Conservation (phyloP, 2,888 invertebrate genomes). For the Hybos culiciformis region DNA sequence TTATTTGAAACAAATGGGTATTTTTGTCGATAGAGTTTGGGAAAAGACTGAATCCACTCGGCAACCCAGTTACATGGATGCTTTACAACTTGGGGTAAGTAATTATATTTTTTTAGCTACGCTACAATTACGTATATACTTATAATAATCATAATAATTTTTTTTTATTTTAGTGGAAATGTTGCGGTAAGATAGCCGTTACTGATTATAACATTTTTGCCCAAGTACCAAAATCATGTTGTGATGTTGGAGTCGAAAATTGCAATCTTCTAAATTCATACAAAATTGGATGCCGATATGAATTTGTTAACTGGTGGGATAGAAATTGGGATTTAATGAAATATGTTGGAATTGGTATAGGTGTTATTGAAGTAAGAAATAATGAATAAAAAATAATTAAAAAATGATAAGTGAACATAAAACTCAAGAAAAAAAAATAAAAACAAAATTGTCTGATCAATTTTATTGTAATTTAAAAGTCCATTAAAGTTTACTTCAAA, state of each 20-base stretch:
- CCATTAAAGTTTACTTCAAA: no score
- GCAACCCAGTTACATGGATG: constrained; percentile 29
- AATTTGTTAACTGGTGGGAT: constrained; percentile 37
- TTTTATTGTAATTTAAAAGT: no score
- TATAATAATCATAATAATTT: background rate
- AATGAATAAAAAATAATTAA: background rate
- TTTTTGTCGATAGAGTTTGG: constrained; percentile 39
- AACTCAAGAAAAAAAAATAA: no score
- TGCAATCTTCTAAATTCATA: constrained; percentile 16
- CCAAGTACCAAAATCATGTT: constrained; percentile 27
- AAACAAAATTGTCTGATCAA: no score
- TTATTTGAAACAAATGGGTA: constrained; percentile 39
- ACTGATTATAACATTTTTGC: constrained; percentile 20
- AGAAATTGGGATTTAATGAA: constrained; percentile 41
- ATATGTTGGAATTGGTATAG: constrained; percentile 53
- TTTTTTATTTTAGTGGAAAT: constrained; percentile 22
- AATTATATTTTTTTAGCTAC: background rate
- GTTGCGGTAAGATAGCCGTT: constrained; percentile 30
- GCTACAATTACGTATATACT: background rate
- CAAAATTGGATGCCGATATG: constrained; percentile 24
- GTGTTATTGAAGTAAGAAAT: constrained; percentile 49
- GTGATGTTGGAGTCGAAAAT: constrained; percentile 13
- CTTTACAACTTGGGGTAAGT: constrained; percentile 28
- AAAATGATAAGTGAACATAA: no score
- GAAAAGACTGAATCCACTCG: constrained; percentile 22